Evolutionary conservation across 2,797 vertebrate species (phyloP).

Genomic region (Helostoma temminkii): DNA sequence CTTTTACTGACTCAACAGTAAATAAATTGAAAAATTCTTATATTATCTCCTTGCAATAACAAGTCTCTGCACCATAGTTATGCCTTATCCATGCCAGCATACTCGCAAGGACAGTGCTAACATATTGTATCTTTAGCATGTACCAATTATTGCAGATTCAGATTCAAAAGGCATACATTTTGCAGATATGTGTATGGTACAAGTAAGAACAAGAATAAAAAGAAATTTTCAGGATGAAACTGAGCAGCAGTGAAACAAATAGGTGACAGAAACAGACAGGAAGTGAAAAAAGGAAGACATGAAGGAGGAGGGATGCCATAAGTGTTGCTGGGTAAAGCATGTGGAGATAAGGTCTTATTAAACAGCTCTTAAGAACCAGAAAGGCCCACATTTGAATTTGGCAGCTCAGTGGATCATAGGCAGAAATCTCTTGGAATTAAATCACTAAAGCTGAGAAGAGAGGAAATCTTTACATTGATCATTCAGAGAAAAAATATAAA

Average conservation of each 20-base stretch:
- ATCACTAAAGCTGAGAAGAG: constrained; percentile 49
- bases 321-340: constrained; percentile 50
- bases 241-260: not conserved
- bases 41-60: too few species aligned
- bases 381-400: constrained; percentile 61
- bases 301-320: constrained; percentile 24
- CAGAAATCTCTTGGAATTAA: constrained; percentile 67
- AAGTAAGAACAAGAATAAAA: not conserved
- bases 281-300: constrained; percentile 22
- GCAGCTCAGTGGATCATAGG: constrained; percentile 62
- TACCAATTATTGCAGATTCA: not conserved
- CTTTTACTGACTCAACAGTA: too few species aligned
- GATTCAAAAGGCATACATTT: not conserved
- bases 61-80: too few species aligned
- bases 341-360: constrained; percentile 59
- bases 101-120: too few species aligned
- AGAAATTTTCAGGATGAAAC: constrained; percentile 5
- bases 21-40: too few species aligned
- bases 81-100: too few species aligned
- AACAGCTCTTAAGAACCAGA: constrained; percentile 65
- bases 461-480: constrained; percentile 36
- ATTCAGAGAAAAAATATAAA: constrained; percentile 33
- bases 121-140: not conserved
- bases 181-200: not conserved
- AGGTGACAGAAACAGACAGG: constrained; percentile 12